phyloP scores from a whole-genome alignment of 37 sponge, comb jelly and placozoan species.

The Dysidea cf. avara region DNA sequence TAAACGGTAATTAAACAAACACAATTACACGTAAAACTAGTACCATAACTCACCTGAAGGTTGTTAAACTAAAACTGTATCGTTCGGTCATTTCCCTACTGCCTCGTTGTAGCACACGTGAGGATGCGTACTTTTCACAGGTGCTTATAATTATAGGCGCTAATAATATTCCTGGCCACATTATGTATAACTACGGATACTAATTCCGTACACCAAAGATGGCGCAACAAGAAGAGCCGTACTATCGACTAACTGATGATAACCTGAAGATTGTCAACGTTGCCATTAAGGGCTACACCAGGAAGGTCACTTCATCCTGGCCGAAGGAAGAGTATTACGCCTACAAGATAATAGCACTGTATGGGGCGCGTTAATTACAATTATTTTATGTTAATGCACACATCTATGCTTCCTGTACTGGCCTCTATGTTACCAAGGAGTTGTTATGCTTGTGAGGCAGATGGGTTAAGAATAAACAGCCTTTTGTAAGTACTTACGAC shows the following conservation, averaged over 20 bases:
- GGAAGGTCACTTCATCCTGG: slow-evolving; percentile 46
- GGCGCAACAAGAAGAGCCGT: slow-evolving; percentile 7
- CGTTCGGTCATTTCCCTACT: slow-evolving; percentile 71
- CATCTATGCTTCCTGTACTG: neutral
- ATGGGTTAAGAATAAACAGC: too few relatives aligned
- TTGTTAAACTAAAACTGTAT: slow-evolving; percentile 96
- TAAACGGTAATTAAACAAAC: too few relatives aligned
- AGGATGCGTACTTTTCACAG: too few relatives aligned
- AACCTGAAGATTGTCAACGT: slow-evolving; percentile 44
- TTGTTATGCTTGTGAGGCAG: neutral
- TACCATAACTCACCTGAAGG: slow-evolving; percentile 79
- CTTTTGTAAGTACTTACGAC: too few relatives aligned
- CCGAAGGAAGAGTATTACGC: slow-evolving; percentile 81
- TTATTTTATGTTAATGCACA: too few relatives aligned
- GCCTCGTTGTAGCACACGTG: neutral
- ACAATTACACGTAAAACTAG: neutral
- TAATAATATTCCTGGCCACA: too few relatives aligned
- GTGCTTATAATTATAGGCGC: too few relatives aligned
- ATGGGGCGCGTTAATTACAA: neutral
- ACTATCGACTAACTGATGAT: slow-evolving; percentile 16
- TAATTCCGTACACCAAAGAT: too few relatives aligned
- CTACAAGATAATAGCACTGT: slow-evolving; percentile 65
- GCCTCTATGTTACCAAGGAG: neutral
- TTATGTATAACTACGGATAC: too few relatives aligned
- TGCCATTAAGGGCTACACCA: slow-evolving; percentile 77